A percentile compares a stretch with the other conserved stretches of the same genome.
Evolutionary conservation across 2,888 invertebrate species (phyloP).

Genomic region (Pycnomerus fuliginosus): DNA sequence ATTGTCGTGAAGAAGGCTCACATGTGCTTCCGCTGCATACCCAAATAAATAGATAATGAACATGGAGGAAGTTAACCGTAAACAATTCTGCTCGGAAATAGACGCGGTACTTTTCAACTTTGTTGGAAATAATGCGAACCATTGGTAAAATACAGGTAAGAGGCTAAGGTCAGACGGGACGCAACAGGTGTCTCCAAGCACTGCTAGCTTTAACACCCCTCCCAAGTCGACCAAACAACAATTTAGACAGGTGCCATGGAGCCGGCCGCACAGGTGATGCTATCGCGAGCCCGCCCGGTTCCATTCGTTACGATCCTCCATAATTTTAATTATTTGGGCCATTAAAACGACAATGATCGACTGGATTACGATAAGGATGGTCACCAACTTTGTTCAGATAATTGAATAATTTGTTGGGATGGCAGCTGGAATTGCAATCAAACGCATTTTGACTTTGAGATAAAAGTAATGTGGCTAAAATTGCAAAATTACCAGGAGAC

Average conservation of each 20-base stretch:
- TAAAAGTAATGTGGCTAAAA: no score
- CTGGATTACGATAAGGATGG: not conserved
- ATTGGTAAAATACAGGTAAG: no score
- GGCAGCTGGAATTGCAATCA: no score
- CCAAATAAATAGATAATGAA: not conserved
- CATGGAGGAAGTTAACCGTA: no score
- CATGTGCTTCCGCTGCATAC: constrained; percentile 1
- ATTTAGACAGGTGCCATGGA: constrained; percentile 14
- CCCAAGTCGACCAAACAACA: no score
- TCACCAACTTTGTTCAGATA: no score
- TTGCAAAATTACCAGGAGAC: no score
- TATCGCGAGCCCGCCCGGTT: constrained; percentile 3
- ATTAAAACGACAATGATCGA: constrained; percentile 1
- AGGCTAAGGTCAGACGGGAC: constrained; percentile 11
- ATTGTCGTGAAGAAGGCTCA: no score
- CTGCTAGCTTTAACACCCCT: not conserved
- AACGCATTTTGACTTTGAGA: no score
- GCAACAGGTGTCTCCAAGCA: constrained; percentile 10
- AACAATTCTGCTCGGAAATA: not conserved
- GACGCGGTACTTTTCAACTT: no score
- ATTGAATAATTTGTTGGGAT: no score
- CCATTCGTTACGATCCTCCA: not conserved
- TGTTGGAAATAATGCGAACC: no score
- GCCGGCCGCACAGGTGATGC: constrained; percentile 13
- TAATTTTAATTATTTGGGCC: constrained; percentile 2